Conservation (phyloP, 2,888 invertebrate species). For the Troilus luridus region DNA sequence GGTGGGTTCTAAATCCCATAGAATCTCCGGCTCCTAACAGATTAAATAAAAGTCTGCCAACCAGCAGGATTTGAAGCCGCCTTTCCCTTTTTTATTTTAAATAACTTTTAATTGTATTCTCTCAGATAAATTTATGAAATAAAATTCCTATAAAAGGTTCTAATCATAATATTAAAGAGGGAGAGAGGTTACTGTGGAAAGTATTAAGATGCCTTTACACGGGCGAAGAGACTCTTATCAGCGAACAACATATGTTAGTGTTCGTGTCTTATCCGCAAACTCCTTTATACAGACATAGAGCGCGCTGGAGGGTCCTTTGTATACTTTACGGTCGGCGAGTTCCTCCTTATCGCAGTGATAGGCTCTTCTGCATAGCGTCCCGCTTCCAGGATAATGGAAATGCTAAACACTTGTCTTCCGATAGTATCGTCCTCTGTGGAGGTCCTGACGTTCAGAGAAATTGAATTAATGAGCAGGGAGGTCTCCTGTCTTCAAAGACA, state of each 20-base stretch:
- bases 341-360: slow-evolving; percentile 42
- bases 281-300: slow-evolving; percentile 39
- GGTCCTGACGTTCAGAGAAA: slow-evolving; percentile 4
- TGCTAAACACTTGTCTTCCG: slow-evolving; percentile 55
- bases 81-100: no score
- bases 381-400: slow-evolving; percentile 47
- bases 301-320: not conserved
- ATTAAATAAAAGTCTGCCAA: no score
- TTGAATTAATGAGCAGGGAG: slow-evolving; percentile 28
- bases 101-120: not conserved
- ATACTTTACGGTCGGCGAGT: slow-evolving; percentile 37
- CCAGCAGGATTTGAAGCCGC: no score
- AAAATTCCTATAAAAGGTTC: not conserved
- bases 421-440: slow-evolving; percentile 12
- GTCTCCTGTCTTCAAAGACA: slow-evolving; percentile 12
- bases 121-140: not conserved
- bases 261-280: slow-evolving; percentile 39
- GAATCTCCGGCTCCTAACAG: no score
- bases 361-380: slow-evolving; percentile 46
- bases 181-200: not conserved
- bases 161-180: not conserved
- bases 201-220: slow-evolving; percentile 25
- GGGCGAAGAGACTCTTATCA: not conserved
- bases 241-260: slow-evolving; percentile 20
- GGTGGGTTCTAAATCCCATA: no score